Percentiles rank a stretch among this genome's conserved stretches.
Conservation (phyloP, 1,140 invertebrate species). For the Popillia japonica region DNA sequence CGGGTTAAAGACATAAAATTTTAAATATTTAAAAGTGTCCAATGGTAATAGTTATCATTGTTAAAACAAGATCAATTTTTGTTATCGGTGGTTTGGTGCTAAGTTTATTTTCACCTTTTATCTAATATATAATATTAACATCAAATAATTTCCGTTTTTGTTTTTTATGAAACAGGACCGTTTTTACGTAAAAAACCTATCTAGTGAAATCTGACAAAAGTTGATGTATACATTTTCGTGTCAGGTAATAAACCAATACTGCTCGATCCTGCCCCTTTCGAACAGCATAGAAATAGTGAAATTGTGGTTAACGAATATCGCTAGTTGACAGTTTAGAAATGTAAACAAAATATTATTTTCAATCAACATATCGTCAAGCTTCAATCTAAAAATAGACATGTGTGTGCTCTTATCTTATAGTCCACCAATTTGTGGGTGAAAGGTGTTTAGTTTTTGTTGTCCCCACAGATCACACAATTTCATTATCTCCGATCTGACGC, state of each 20-base stretch:
- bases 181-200: no score
- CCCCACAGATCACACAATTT: neutral
- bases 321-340: neutral
- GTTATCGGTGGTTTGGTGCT: no score
- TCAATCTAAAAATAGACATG: neutral
- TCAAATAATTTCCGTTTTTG: no score
- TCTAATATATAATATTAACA: no score
- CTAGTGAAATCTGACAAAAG: neutral
- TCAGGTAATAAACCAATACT: neutral
- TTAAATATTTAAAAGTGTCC: no score
- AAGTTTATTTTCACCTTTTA: no score
- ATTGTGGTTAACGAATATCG: neutral
- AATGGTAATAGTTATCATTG: no score
- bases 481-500: slow-evolving; percentile 11
- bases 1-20: no score
- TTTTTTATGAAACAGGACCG: no score
- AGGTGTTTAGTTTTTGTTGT: neutral
- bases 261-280: no score
- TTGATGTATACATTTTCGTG: neutral
- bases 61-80: neutral
- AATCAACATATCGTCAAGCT: neutral
- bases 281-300: no score
- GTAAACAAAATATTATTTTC: slow-evolving; percentile 1
- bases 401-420: neutral
- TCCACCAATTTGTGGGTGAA: neutral